phyloP scores from a whole-genome alignment of 2,113 vertebrate genomes.

The Paramormyrops kingsleyae region DNA sequence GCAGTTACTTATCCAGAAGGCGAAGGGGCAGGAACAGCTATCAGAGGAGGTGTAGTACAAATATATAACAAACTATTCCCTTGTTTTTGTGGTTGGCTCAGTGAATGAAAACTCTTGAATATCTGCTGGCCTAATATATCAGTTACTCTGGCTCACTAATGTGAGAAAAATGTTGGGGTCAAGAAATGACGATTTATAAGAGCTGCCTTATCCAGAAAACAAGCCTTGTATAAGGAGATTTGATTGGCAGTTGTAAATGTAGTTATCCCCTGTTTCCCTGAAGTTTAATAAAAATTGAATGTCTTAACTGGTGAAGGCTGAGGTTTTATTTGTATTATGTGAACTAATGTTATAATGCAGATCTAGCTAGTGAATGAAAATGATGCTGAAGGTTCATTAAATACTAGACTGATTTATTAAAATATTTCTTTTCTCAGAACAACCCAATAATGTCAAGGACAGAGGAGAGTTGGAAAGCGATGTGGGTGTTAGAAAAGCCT shows the following conservation, averaged over 20 bases:
- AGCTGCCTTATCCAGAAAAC: not conserved
- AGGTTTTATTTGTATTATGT: not conserved
- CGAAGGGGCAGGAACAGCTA: not conserved
- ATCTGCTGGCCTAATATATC: not conserved
- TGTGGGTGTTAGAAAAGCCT: conserved; percentile 70
- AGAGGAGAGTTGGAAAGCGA: conserved; percentile 65
- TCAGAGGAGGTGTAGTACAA: not conserved
- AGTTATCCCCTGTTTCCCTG: not conserved
- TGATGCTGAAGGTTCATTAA: not conserved
- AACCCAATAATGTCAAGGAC: conserved; percentile 58
- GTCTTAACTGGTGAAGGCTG: not conserved
- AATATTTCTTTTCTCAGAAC: conserved; percentile 40
- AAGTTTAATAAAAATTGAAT: not conserved
- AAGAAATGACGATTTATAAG: not conserved
- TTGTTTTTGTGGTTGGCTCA: not conserved
- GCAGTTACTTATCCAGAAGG: not conserved
- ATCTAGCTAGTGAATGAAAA: not conserved
- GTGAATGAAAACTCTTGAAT: not conserved
- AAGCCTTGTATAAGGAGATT: not conserved
- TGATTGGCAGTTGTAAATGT: not conserved
- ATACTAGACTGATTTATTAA: not conserved
- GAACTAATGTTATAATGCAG: not conserved
- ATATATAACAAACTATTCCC: not conserved
- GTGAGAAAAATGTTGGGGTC: not conserved
- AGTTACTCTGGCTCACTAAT: not conserved